phyloP scores from a whole-genome alignment of 2,797 vertebrate genomes.

The Pangasius macronema region DNA sequence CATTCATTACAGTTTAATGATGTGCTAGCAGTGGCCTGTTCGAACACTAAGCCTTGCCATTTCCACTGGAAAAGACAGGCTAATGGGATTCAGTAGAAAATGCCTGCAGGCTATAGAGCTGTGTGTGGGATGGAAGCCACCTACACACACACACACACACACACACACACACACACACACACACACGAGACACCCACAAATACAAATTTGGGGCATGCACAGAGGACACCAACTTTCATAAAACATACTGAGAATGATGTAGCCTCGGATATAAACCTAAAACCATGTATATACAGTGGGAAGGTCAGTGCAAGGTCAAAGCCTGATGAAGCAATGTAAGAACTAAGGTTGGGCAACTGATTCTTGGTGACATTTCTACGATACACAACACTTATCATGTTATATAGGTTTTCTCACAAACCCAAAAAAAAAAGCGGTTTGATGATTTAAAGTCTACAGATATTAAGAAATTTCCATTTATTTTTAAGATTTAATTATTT shows the following conservation, averaged over 20 bases:
- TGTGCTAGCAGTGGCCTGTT: conserved; percentile 49
- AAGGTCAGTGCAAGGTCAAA: conserved; percentile 10
- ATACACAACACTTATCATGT: background rate
- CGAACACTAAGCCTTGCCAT: conserved; percentile 43
- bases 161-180: conserved; percentile 17
- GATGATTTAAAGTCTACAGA: background rate
- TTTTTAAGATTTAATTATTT: background rate
- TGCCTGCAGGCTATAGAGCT: conserved; percentile 47
- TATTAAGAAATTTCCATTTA: background rate
- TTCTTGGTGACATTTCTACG: background rate
- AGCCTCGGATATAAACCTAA: background rate
- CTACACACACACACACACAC: conserved; percentile 35
- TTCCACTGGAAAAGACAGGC: conserved; percentile 48
- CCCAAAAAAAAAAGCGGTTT: background rate
- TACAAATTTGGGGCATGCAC: conserved; percentile 14
- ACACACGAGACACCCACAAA: conserved; percentile 1
- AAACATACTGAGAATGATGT: conserved; percentile 7
- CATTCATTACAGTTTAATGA: conserved; percentile 60
- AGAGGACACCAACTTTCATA: conserved; percentile 25
- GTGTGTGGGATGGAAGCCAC: conserved; percentile 46
- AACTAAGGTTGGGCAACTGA: too few species aligned
- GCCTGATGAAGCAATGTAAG: background rate
- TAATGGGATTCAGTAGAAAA: conserved; percentile 54
- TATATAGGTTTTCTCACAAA: background rate
- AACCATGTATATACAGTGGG: background rate